A percentile compares a stretch with the other conserved stretches of the same genome.
Evolutionary conservation across 2,888 invertebrate genomes (phyloP).

Genomic region (Osedax frankpressi): DNA sequence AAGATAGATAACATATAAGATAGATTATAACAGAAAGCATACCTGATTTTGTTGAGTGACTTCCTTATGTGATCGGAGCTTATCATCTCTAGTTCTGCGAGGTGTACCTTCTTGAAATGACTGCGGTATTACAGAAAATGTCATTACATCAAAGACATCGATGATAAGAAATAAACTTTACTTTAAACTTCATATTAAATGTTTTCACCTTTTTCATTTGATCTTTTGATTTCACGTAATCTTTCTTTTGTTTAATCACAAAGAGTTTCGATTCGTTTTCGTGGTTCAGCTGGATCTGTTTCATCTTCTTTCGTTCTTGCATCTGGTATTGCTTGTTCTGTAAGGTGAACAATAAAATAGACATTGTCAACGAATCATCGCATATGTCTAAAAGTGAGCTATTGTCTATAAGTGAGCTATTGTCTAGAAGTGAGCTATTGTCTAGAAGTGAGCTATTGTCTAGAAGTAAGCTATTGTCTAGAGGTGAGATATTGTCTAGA

Average conservation of each 20-base stretch:
- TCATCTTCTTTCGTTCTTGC: slow-evolving; percentile 80
- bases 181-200: background rate
- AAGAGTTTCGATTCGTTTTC: slow-evolving; percentile 83
- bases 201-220: slow-evolving; percentile 53
- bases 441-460: too few relatives aligned
- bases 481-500: too few relatives aligned
- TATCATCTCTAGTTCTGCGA: slow-evolving; percentile 38
- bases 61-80: slow-evolving; percentile 58
- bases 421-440: too few relatives aligned
- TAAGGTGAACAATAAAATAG: too few relatives aligned
- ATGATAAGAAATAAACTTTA: too few relatives aligned
- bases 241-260: slow-evolving; percentile 81
- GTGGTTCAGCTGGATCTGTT: slow-evolving; percentile 76
- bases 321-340: slow-evolving; percentile 73
- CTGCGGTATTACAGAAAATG: slow-evolving; percentile 29
- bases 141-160: background rate
- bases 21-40: too few relatives aligned
- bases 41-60: slow-evolving; percentile 74
- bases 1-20: too few relatives aligned
- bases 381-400: too few relatives aligned
- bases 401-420: too few relatives aligned
- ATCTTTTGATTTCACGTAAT: slow-evolving; percentile 86
- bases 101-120: slow-evolving; percentile 28
- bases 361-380: too few relatives aligned
- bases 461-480: too few relatives aligned